phyloP scores from a whole-genome alignment of 2,797 vertebrate genomes.

The Brotogeris chrysoptera region DNA sequence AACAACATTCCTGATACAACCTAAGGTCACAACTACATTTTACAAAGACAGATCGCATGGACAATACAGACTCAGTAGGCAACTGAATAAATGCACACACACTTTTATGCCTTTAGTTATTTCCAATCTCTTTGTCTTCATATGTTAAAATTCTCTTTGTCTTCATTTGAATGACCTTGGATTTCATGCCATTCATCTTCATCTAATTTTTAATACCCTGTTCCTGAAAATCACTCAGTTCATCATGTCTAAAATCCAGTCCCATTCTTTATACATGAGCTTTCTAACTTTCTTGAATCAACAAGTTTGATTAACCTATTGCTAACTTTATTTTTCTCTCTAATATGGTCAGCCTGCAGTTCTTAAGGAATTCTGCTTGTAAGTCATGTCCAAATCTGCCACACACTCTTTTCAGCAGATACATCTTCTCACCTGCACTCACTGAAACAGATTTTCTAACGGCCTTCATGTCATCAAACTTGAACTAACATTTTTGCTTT shows the following conservation, averaged over 20 bases:
- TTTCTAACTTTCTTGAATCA: not conserved
- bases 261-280: not conserved
- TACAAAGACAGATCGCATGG: not conserved
- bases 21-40: not conserved
- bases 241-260: not conserved
- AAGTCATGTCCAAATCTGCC: not conserved
- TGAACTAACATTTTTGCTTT: not conserved
- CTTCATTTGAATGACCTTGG: not conserved
- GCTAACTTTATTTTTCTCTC: not conserved
- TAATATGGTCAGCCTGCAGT: not conserved
- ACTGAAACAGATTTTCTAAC: not conserved
- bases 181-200: not conserved
- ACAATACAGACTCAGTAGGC: not conserved
- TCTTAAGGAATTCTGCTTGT: not conserved
- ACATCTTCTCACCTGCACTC: not conserved
- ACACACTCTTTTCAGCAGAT: not conserved
- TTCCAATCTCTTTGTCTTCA: not conserved
- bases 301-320: not conserved
- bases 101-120: not conserved
- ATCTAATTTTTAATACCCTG: not conserved
- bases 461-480: not conserved
- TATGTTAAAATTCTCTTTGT: not conserved
- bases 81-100: not conserved
- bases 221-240: not conserved
- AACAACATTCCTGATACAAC: not conserved